phyloP scores from a whole-genome alignment of 2,888 invertebrate genomes.

The Chorisops tibialis region DNA sequence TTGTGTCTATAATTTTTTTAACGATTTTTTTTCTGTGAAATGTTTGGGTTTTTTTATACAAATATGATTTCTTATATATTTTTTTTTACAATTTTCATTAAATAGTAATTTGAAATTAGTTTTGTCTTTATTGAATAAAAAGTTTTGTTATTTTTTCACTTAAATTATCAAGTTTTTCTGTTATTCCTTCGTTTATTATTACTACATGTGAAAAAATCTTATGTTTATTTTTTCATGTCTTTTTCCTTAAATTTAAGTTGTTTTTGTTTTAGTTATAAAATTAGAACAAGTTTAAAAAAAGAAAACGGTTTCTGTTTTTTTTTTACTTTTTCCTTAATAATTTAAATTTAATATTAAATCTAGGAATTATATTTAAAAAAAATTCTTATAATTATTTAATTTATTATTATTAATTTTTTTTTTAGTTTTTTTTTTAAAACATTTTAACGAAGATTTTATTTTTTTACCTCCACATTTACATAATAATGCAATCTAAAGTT shows the following conservation, averaged over 20 bases:
- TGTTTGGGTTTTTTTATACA: too few relatives aligned
- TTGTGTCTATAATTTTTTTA: neutral
- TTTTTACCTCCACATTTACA: slow-evolving; percentile 7
- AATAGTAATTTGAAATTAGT: too few relatives aligned
- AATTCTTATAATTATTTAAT: neutral
- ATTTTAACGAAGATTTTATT: slow-evolving; percentile 9
- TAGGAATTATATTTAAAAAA: slow-evolving; percentile 15
- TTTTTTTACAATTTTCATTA: too few relatives aligned
- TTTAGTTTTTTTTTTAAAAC: slow-evolving; percentile 15
- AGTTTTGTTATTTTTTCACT: neutral
- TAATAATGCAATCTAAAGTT: slow-evolving; percentile 19
- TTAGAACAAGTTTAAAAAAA: neutral
- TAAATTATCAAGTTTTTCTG: slow-evolving; percentile 7
- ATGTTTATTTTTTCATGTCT: slow-evolving; percentile 9
- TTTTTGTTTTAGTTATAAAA: neutral
- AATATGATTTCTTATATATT: too few relatives aligned
- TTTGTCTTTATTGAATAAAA: too few relatives aligned
- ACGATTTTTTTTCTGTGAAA: neutral
- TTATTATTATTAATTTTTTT: neutral
- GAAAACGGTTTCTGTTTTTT: neutral
- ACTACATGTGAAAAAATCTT: slow-evolving; percentile 25
- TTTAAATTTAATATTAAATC: slow-evolving; percentile 7
- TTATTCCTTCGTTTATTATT: slow-evolving; percentile 1
- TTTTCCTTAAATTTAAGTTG: neutral
- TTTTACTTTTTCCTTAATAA: slow-evolving; percentile 4